Conservation (phyloP, 2,888 invertebrate species). For the Spodoptera picta region DNA sequence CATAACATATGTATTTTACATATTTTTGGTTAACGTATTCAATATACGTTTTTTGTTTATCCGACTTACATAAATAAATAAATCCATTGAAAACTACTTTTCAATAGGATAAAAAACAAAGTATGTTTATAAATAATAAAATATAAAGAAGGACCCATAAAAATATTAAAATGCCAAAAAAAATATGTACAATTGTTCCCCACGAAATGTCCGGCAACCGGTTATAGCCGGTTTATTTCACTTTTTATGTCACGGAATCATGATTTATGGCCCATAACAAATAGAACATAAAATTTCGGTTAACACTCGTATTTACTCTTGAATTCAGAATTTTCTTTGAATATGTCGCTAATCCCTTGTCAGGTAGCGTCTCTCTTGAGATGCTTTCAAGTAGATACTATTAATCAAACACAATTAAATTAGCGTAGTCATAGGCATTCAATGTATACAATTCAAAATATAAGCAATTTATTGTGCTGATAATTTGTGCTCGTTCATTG, state of each 20-base stretch:
- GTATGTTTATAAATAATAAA: conserved; percentile 4
- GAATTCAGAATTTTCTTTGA: conserved; percentile 25
- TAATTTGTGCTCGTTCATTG: too few relatives aligned
- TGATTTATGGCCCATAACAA: conserved; percentile 46
- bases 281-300: conserved; percentile 37
- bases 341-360: conserved; percentile 19
- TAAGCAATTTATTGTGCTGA: too few relatives aligned
- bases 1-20: too few relatives aligned
- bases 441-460: too few relatives aligned
- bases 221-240: conserved; percentile 37
- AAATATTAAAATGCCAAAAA: conserved; percentile 33
- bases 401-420: conserved; percentile 43
- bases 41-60: too few relatives aligned
- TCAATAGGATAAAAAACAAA: background rate
- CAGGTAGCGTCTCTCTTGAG: conserved; percentile 18
- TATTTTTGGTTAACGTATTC: too few relatives aligned
- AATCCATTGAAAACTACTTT: too few relatives aligned
- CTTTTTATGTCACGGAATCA: conserved; percentile 43
- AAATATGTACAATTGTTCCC: conserved; percentile 37
- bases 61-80: too few relatives aligned
- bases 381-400: conserved; percentile 16
- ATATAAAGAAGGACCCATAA: conserved; percentile 21
- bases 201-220: conserved; percentile 25
- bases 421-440: conserved; percentile 1
- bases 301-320: conserved; percentile 40